Evolutionary conservation across 1,140 invertebrate genomes (phyloP).

Genomic region (Brachionus rubens): DNA sequence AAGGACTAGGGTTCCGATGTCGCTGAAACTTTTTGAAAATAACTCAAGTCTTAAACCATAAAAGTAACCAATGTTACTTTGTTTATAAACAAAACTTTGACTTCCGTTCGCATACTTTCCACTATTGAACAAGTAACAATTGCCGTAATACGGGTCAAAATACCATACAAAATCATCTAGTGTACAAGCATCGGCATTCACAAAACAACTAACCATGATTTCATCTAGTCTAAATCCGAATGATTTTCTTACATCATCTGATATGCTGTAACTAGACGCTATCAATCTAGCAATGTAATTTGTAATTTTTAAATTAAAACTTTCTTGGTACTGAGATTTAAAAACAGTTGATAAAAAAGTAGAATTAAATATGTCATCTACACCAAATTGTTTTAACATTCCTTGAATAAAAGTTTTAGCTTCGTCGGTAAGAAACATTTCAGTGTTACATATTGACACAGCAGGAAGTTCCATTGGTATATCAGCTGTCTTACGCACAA

Average conservation of each 20-base stretch:
- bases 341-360: neutral
- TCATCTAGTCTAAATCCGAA: neutral
- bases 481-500: neutral
- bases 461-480: constrained; percentile 4
- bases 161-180: constrained; percentile 6
- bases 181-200: neutral
- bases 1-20: neutral
- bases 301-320: neutral
- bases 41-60: constrained; percentile 2
- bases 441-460: neutral
- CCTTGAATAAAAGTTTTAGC: neutral
- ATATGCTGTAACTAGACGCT: neutral
- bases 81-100: neutral
- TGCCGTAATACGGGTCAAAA: neutral
- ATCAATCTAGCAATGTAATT: neutral
- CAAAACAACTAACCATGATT: neutral
- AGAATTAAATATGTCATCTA: neutral
- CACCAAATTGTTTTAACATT: neutral
- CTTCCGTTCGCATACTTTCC: neutral
- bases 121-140: constrained; percentile 18
- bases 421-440: neutral
- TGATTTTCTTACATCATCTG: neutral
- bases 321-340: neutral
- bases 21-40: neutral
- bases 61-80: neutral